These are phyloP conservation scores for Gallinago media DNA, from an alignment of 2,113 vertebrate species.

Conservation along the genomic window DNA sequence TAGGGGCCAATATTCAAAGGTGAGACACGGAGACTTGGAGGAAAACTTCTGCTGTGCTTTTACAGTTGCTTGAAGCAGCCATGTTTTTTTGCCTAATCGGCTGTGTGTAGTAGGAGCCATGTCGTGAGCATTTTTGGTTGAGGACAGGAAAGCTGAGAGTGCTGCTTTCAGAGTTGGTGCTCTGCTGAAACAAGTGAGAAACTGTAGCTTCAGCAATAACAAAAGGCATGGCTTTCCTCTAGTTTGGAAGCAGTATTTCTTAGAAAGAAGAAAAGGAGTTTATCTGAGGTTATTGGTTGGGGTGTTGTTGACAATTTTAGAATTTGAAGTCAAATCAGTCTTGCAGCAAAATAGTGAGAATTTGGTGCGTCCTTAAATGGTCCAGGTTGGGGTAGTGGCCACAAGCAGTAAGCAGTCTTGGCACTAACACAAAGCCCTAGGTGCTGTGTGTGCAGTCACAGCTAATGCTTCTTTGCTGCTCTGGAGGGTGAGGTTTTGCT, in stretches of 20 bases:
- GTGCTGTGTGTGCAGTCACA: background rate
- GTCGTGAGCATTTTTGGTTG: background rate
- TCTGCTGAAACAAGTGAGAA: background rate
- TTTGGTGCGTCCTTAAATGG: background rate
- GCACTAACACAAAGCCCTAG: background rate
- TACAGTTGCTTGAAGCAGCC: background rate
- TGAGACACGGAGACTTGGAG: background rate
- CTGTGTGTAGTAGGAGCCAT: fast-evolving
- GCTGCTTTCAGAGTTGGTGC: background rate
- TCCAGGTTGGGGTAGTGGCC: background rate
- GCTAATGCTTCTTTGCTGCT: background rate
- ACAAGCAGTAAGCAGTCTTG: background rate
- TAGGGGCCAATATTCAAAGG: background rate
- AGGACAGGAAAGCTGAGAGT: background rate
- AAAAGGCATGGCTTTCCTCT: background rate
- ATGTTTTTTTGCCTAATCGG: background rate
- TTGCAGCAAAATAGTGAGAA: background rate
- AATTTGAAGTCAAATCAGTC: background rate
- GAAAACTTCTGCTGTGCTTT: background rate
- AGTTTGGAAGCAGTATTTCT: background rate
- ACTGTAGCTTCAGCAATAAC: background rate
- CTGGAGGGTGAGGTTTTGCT: background rate
- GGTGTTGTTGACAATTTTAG: background rate
- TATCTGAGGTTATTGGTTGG: background rate
- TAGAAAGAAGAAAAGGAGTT: background rate